These are phyloP conservation scores for Phrynocephalus forsythii DNA, from an alignment of 2,797 vertebrate genomes.

Conservation along the genomic window DNA sequence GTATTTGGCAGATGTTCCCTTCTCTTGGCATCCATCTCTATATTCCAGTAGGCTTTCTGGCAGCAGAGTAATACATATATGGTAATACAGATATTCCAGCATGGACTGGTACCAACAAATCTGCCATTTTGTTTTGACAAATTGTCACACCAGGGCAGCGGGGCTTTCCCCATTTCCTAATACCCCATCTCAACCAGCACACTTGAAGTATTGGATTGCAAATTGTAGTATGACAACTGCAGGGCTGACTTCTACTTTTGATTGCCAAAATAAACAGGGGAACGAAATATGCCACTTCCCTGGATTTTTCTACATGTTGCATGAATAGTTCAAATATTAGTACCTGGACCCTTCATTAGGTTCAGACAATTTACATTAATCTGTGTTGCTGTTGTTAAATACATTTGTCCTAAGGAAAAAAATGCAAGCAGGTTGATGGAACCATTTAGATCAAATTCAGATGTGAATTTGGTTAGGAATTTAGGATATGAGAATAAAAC, in stretches of 20 bases:
- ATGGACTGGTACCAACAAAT: background rate
- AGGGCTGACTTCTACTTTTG: background rate
- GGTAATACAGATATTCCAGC: background rate
- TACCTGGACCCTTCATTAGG: background rate
- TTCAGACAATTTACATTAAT: background rate
- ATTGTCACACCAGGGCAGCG: background rate
- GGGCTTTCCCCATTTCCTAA: background rate
- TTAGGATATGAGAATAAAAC: slow-evolving; percentile 40
- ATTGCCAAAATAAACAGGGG: background rate
- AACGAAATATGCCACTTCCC: background rate
- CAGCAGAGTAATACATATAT: background rate
- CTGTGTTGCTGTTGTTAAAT: background rate
- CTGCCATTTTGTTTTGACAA: background rate
- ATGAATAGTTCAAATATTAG: background rate
- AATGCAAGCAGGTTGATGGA: slow-evolving; percentile 5
- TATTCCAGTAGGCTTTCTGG: background rate
- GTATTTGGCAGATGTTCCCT: background rate
- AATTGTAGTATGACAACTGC: background rate
- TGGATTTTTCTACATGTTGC: background rate
- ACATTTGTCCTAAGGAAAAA: background rate
- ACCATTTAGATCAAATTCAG: slow-evolving; percentile 33
- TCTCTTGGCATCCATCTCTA: background rate
- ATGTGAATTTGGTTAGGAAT: slow-evolving; percentile 40
- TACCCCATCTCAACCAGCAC: background rate
- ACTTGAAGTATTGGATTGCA: background rate